Evolutionary conservation across 2,113 vertebrate genomes (phyloP), one percentile per base, ranked within the genome.

Genomic region (Echinops telfairi): DNA sequence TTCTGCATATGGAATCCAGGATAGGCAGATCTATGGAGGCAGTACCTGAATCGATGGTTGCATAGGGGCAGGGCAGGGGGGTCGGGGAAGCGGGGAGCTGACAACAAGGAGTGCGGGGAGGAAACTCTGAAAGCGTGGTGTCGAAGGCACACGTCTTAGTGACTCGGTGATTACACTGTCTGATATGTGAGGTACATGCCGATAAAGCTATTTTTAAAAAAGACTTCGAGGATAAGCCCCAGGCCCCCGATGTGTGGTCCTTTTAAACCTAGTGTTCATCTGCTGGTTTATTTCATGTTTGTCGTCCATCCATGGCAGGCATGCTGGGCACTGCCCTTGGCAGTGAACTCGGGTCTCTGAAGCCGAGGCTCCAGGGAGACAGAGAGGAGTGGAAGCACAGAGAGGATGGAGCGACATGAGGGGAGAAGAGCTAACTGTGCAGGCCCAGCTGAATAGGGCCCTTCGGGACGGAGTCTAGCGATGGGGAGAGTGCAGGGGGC

Each of bases 281-380:
- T 14, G 57, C 38, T 91, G 58, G 25, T 31, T 58, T n/a, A 27
- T 57, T 66, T 19, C 23, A 33, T 62, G 15, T 62, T 36, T 36
- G 3, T 3, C 17, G 17, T 9, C 60, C 29, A 33, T 6, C 17
- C 33, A 43, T 0, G 1, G 20, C 31, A 6, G 5, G 0, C 6
- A 27, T 58, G 76, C n/a, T 0, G 3, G 25, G 38, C 11, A 12
- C 31, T 78, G 62, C 33, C 27, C n/a, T 60, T 27, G 47, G 43
- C 23, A 1, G 75, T 16, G 38, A 10, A 17, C 20, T 2, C 5
- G 84, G 77, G 3, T 83, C 31, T 86, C 10, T 0, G 10, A 22
- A 27, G 53, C 40, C 43, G 33, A 33, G 5, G 4, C 29, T 0
- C 7, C 12, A 73, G 68, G 36, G n/a, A 36, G 29, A 4, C 47